Evolutionary conservation across 2,888 invertebrate genomes (phyloP).

Genomic region (Aethes cnicana): DNA sequence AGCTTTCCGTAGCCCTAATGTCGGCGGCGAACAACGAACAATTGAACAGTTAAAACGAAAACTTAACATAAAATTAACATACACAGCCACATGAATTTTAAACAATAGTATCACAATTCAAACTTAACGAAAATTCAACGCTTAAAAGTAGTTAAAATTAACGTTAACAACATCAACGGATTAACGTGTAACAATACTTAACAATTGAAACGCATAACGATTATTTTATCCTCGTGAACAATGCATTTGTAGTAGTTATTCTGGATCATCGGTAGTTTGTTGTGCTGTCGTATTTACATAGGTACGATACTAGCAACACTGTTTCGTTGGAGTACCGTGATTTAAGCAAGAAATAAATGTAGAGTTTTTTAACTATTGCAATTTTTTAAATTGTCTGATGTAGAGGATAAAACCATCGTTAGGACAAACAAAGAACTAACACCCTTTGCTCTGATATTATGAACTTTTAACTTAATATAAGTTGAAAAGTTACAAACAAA

Average conservation of each 20-base stretch:
- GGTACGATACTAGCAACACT: constrained; percentile 11
- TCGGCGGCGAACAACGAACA: constrained; percentile 64
- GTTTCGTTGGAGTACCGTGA: constrained; percentile 5
- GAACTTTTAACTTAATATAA: not conserved
- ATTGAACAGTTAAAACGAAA: constrained; percentile 71
- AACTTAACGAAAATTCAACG: constrained; percentile 77
- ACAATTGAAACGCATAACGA: constrained; percentile 56
- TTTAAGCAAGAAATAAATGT: not conserved
- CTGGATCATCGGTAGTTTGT: constrained; percentile 32
- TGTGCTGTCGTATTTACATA: constrained; percentile 28
- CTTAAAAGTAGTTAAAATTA: constrained; percentile 71
- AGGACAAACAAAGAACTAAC: constrained; percentile 35
- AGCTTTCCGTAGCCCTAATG: constrained; percentile 66
- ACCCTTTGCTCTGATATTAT: not conserved
- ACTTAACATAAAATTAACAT: constrained; percentile 82
- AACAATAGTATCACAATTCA: constrained; percentile 65
- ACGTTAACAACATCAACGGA: constrained; percentile 59
- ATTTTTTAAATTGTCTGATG: constrained; percentile 20
- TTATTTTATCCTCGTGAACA: constrained; percentile 57
- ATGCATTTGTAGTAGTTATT: constrained; percentile 32
- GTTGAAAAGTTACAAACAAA: not conserved
- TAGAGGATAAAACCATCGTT: constrained; percentile 54
- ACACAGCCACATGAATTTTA: constrained; percentile 70
- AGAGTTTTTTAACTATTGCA: constrained; percentile 15
- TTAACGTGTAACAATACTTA: constrained; percentile 40